phyloP scores from a whole-genome alignment of 2,113 vertebrate genomes.

The Glaucidium brasilianum region DNA sequence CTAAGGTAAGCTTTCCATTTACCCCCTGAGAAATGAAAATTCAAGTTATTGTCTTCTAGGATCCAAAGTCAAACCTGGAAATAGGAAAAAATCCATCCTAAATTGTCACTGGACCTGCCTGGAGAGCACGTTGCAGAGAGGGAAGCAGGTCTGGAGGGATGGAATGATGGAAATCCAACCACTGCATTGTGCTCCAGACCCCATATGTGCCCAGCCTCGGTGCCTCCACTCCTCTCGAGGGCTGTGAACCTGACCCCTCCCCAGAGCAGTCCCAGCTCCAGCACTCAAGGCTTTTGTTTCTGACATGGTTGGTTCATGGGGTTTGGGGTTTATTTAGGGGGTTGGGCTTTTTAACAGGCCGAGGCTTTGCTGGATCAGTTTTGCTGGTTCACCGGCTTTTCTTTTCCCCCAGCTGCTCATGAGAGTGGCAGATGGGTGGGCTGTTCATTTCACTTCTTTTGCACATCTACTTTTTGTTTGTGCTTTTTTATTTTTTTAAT shows the following conservation, averaged over 20 bases:
- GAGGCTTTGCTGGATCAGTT: no score
- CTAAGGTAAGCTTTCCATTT: not conserved
- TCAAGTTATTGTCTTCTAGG: not conserved
- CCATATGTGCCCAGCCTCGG: not conserved
- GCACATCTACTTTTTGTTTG: no score
- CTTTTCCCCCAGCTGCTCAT: no score
- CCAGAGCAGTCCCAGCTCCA: not conserved
- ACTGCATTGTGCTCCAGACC: not conserved
- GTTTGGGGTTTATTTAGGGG: no score
- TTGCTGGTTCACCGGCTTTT: no score
- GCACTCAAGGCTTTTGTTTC: not conserved
- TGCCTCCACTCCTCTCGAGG: not conserved
- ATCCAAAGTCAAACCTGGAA: not conserved
- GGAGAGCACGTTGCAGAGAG: not conserved
- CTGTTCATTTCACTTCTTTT: no score
- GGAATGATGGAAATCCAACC: not conserved
- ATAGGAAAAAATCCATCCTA: not conserved
- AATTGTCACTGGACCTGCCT: not conserved
- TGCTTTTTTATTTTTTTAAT: no score
- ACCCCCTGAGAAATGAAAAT: not conserved
- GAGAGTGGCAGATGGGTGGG: no score
- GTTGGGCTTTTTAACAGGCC: no score
- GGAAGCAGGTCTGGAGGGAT: not conserved
- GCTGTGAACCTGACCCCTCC: not conserved
- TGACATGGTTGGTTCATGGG: no score